Percentiles rank a stretch among this genome's conserved stretches.
These are phyloP conservation scores for Platysteira castanea DNA, from an alignment of 2,113 vertebrate genomes.

Conservation along the genomic window DNA sequence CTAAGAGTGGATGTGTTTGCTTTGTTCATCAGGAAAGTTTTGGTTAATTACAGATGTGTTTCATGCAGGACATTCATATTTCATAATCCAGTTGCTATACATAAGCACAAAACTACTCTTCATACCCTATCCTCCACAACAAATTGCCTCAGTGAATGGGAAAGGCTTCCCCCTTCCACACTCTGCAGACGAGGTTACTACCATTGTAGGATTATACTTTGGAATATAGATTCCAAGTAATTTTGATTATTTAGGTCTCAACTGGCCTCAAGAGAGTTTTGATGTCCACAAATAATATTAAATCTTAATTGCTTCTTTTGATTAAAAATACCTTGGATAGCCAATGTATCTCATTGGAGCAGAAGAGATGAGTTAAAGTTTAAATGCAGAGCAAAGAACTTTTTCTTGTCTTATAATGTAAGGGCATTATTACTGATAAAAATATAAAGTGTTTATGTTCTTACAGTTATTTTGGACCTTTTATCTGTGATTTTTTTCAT, in stretches of 20 bases:
- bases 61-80: neutral
- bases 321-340: neutral
- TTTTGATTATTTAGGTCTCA: neutral
- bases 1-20: neutral
- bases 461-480: neutral
- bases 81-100: neutral
- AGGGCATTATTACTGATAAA: neutral
- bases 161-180: neutral
- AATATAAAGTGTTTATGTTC: neutral
- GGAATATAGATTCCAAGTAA: neutral
- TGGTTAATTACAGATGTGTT: neutral
- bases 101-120: neutral
- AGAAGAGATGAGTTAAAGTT: neutral
- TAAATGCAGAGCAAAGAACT: neutral
- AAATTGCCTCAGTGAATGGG: neutral
- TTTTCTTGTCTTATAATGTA: neutral
- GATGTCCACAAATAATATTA: neutral
- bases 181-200: neutral
- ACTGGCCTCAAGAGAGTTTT: neutral
- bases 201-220: rapidly evolving
- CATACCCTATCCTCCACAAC: neutral
- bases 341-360: neutral
- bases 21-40: neutral
- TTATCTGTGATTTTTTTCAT: neutral
- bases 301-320: neutral